Conservation (phyloP, 2,888 invertebrate species). For the Lymantria monacha region DNA sequence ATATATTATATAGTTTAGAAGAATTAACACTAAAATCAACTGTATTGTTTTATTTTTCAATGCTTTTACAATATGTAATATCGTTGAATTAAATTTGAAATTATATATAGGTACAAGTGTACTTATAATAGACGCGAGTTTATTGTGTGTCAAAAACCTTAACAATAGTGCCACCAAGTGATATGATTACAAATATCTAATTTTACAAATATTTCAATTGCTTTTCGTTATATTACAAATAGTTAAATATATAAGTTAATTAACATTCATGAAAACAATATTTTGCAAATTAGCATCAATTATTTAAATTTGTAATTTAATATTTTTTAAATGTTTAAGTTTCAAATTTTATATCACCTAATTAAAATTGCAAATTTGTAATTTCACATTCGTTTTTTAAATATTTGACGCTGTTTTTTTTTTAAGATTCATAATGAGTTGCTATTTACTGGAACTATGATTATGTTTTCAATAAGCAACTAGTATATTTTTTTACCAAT, state of each 20-base stretch:
- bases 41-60: constrained; percentile 67
- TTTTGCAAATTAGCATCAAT: background rate
- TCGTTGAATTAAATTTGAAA: constrained; percentile 56
- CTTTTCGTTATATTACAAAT: constrained; percentile 30
- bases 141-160: constrained; percentile 53
- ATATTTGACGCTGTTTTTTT: no score
- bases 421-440: no score
- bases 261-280: background rate
- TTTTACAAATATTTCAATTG: constrained; percentile 38
- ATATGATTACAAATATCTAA: constrained; percentile 51
- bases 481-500: no score
- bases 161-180: constrained; percentile 61
- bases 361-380: no score
- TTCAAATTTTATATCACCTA: background rate
- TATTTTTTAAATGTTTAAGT: background rate
- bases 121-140: constrained; percentile 52
- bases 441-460: no score
- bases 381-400: no score
- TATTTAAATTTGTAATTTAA: background rate
- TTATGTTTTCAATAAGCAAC: no score
- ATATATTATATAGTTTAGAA: no score
- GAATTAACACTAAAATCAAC: constrained; percentile 38
- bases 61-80: constrained; percentile 66
- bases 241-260: background rate
- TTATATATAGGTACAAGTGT: constrained; percentile 57